Conservation (phyloP, 2,113 vertebrate species). For the Orycteropus afer region DNA sequence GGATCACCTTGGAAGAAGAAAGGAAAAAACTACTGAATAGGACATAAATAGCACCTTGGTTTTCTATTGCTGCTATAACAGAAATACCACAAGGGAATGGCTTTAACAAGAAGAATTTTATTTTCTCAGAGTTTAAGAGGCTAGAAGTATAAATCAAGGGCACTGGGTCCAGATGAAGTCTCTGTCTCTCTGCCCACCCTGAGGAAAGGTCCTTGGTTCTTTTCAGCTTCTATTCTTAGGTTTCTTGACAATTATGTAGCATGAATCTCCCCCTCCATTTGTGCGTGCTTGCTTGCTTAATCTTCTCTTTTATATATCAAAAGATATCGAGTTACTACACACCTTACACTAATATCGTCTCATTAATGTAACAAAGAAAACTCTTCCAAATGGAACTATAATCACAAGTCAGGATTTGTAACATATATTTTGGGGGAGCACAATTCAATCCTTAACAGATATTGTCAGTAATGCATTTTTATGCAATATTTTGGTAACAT, state of each 20-base stretch:
- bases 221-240: not conserved
- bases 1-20: not conserved
- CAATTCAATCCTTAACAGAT: not conserved
- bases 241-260: not conserved
- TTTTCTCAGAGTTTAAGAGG: not conserved
- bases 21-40: not conserved
- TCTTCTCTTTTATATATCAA: too few relatives aligned
- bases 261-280: not conserved
- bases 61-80: not conserved
- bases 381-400: not conserved
- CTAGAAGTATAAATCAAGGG: too few relatives aligned
- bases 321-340: too few relatives aligned
- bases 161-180: too few relatives aligned
- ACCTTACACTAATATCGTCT: too few relatives aligned
- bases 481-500: not conserved
- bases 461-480: not conserved
- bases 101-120: not conserved
- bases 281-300: not conserved
- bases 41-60: not conserved
- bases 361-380: too few relatives aligned
- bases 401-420: not conserved
- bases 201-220: not conserved
- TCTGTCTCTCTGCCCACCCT: not conserved
- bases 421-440: not conserved
- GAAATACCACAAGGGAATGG: not conserved